Evolutionary conservation across 2,113 vertebrate species (phyloP), one percentile per base, ranked within the genome.

Genomic region (Anthoscopus minutus): DNA sequence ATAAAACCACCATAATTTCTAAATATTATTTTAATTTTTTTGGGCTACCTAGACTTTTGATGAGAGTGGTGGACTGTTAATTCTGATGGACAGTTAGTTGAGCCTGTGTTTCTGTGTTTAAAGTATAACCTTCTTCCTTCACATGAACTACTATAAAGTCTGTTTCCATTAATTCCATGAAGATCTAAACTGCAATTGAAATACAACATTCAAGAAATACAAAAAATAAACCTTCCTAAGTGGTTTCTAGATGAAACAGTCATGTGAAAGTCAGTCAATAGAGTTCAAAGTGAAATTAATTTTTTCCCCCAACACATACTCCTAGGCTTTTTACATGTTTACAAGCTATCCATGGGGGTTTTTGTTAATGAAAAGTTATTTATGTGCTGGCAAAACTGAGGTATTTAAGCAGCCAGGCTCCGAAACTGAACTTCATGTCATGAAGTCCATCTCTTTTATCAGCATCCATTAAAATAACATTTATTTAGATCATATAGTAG

Each of bases 391-490:
- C 17, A 93, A 78, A 88, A 61, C 24, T 7, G 38, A 61, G 15
- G 11, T 27, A 72, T 79, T 76, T 80, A 89, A 70, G 51, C n/a
- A 69, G 62, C 11, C 40, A 76, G 47, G 23, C 69, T 83, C 58
- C 20, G 10, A 81, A 93, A 50, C 9, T 62, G 35, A 91, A 79
- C 35, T 69, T 31, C 44, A 57, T 60, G 38, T 64, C 83, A 44
- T 54, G 37, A 91, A 81, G 72, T 61, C 57, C 42, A 83, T 54
- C 64, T 70, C 30, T 69, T 87, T 80, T 88, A 89, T 94, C 81
- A 78, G 22, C 48, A 69, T 27, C 35, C 72, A 95, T 92, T 94
- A 95, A 92, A 94, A 87, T 57, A 74, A 57, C 58, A 92, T 94
- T 89, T 83, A 86, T 86, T 91, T 69, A 91, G 73, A 92, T 86